Evolutionary conservation across 2,113 vertebrate species (phyloP), one percentile per base, ranked within the genome.

Genomic region (Psammodynastes pulverulentus): DNA sequence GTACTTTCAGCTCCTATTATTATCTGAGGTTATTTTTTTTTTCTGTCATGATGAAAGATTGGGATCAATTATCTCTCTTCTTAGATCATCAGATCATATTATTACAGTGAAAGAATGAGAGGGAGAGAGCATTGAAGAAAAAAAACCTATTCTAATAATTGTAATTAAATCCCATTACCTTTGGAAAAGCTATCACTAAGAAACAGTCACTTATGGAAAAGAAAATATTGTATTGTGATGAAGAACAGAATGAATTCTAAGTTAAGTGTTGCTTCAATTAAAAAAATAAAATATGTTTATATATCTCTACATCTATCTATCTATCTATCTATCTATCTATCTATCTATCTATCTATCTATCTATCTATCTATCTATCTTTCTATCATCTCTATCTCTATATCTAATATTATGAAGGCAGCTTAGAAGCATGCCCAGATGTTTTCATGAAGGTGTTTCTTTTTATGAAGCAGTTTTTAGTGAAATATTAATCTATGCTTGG

Each of bases 211-310:
- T 10, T 93, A 89, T 24, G 90, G 45, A 72, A 72, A 92, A 90
- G 89, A 95, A 87, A 94, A 89, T 87, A 90, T 24, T 67, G 8
- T 88, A 95, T 94, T 94, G 88, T 94, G n/a, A 89, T 92, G 51
- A 52, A 87, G 58, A 1, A 84, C 24, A 79, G 91, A 72, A 6
- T 92, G 56, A 3, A 87, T 94, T 95, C 93, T 94, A 95, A 39
- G 94, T 95, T 95, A 95, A 96, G 92, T 91, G 93, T 91, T 93
- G 26, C 46, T 93, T 96, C 90, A 96, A 91, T 93, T 0, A 93
- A 89, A 92, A 89, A 94, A 90, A 34, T 48, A 85, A 94, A 86
- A 94, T 46, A n/a, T n/a, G n/a, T n/a, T n/a, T n/a, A n/a, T n/a
- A n/a, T n/a, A n/a, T n/a, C n/a, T n/a, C n/a, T n/a, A n/a, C n/a